Evolutionary conservation across 2,113 vertebrate genomes (phyloP).

Genomic region (Chloropsis cyanopogon): DNA sequence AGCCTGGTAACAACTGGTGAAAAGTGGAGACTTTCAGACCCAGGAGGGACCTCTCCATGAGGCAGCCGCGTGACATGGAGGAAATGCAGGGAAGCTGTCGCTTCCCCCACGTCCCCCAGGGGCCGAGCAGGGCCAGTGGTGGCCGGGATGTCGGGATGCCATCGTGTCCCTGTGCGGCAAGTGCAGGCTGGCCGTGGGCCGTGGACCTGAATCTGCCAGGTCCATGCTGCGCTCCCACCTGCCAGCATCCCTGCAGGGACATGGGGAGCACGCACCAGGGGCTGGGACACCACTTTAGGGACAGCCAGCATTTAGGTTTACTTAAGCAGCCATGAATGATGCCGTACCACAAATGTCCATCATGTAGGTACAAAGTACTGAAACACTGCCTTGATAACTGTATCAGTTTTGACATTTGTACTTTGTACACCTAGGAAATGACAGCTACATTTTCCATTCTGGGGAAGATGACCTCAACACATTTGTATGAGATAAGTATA

Average conservation of each 20-base stretch:
- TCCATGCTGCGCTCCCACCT: background rate
- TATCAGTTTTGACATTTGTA: background rate
- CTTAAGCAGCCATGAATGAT: background rate
- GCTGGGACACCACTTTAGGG: background rate
- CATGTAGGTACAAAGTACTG: fast-evolving
- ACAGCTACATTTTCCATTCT: background rate
- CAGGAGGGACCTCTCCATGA: background rate
- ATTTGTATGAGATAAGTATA: background rate
- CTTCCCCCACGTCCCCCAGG: background rate
- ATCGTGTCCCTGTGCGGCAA: fast-evolving
- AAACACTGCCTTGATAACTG: background rate
- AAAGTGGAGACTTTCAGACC: background rate
- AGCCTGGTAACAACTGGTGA: background rate
- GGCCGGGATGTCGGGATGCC: background rate
- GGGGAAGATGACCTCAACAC: background rate
- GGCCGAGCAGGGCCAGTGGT: background rate
- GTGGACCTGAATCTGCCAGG: too few species aligned
- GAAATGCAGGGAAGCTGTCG: background rate
- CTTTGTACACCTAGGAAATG: background rate
- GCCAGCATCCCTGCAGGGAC: background rate
- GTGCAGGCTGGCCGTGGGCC: fast-evolving
- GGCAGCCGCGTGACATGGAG: fast-evolving
- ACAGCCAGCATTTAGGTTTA: background rate
- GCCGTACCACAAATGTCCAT: background rate
- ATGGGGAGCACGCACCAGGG: background rate